Evolutionary conservation across 1,140 invertebrate species (phyloP).

Genomic region (Drosophila murphyi): DNA sequence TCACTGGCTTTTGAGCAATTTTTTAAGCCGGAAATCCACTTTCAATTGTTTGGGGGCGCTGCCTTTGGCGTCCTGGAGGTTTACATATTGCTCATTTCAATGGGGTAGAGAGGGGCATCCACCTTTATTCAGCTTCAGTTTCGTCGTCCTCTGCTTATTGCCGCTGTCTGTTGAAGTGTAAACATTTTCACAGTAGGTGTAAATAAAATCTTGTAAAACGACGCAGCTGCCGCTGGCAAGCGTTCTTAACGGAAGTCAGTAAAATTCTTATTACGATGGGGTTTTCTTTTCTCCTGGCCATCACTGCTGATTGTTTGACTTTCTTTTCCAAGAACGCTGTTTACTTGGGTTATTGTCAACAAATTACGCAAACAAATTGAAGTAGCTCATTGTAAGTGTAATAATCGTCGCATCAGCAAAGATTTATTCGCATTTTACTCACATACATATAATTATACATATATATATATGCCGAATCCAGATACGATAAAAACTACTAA

Average conservation of each 20-base stretch:
- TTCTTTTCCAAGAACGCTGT: constrained; percentile 14
- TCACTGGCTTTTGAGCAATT: constrained; percentile 57
- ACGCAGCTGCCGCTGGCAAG: constrained; percentile 37
- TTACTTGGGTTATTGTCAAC: constrained; percentile 55
- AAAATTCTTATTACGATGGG: constrained; percentile 48
- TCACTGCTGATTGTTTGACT: constrained; percentile 64
- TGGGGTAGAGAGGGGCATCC: constrained; percentile 1
- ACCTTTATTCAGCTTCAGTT: constrained; percentile 17
- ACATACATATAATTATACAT: too few relatives aligned
- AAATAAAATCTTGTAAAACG: constrained; percentile 79
- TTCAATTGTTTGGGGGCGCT: constrained; percentile 77
- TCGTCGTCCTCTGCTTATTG: constrained; percentile 47
- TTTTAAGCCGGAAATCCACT: constrained; percentile 78
- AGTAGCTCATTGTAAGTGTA: constrained; percentile 8
- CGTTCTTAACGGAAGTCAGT: constrained; percentile 53
- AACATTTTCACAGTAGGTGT: constrained; percentile 81
- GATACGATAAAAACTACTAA: constrained; percentile 40
- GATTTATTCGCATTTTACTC: background rate
- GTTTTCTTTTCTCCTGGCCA: constrained; percentile 17
- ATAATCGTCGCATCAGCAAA: constrained; percentile 4
- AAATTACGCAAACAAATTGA: constrained; percentile 61
- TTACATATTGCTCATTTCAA: constrained; percentile 80
- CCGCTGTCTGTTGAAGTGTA: constrained; percentile 75
- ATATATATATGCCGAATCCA: background rate
- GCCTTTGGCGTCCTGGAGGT: constrained; percentile 62